Percentiles rank a stretch among this genome's conserved stretches.
Evolutionary conservation across 2,888 invertebrate species (phyloP).

Genomic region (Apotomis capreana): DNA sequence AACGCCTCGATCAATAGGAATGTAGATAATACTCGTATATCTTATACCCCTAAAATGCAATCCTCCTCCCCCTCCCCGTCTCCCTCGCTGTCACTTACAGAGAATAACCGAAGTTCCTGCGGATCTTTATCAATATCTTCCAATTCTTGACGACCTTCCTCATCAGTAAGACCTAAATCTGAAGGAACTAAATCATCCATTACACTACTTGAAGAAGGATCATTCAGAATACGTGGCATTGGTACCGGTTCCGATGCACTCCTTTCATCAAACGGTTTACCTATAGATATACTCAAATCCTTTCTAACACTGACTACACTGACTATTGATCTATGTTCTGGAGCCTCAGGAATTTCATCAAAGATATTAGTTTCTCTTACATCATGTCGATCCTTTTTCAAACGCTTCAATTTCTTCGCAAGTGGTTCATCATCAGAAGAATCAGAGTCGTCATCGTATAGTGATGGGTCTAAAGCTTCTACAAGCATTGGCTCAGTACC

Average conservation of each 20-base stretch:
- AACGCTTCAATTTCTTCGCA: slow-evolving; percentile 60
- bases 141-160: neutral
- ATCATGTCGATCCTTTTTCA: slow-evolving; percentile 34
- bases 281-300: neutral
- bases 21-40: too few species aligned
- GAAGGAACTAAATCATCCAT: neutral
- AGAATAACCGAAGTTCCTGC: slow-evolving; percentile 20
- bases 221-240: neutral
- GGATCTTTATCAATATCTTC: neutral
- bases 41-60: slow-evolving; percentile 60
- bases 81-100: slow-evolving; percentile 21
- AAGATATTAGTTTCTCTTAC: slow-evolving; percentile 14
- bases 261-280: neutral
- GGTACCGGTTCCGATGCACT: neutral
- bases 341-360: slow-evolving; percentile 7
- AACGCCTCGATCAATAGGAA: too few species aligned
- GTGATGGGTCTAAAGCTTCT: slow-evolving; percentile 43
- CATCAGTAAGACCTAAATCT: neutral
- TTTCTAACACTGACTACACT: neutral
- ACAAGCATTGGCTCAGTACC: slow-evolving; percentile 1
- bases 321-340: neutral
- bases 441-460: slow-evolving; percentile 47
- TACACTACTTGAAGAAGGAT: neutral
- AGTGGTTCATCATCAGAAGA: slow-evolving; percentile 74
- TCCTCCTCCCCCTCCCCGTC: slow-evolving; percentile 44